Conservation (phyloP, 2,797 vertebrate species). For the Ctenosaura bakeri region DNA sequence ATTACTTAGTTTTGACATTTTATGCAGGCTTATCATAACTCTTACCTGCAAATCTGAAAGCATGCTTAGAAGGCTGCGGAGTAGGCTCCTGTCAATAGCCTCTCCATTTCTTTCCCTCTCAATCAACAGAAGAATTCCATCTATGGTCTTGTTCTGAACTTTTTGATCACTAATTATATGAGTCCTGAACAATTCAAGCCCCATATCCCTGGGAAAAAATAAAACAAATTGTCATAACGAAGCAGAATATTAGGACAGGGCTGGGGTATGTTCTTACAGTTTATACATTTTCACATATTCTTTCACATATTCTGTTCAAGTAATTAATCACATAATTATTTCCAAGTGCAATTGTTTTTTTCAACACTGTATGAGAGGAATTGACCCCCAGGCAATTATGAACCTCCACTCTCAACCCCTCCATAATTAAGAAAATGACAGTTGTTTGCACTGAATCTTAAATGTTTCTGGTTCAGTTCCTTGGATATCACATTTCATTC, state of each 20-base stretch:
- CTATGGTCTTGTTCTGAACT: conserved; percentile 98
- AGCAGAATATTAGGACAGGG: background rate
- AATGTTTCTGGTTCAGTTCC: background rate
- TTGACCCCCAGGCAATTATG: background rate
- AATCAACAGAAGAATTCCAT: conserved; percentile 96
- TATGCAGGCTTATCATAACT: background rate
- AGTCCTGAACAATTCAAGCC: conserved; percentile 97
- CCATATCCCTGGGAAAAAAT: conserved; percentile 93
- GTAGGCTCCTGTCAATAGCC: conserved; percentile 94
- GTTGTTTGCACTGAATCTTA: background rate
- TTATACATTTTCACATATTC: background rate
- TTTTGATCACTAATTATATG: conserved; percentile 99
- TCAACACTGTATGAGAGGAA: background rate
- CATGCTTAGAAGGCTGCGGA: conserved; percentile 98
- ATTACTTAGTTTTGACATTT: background rate
- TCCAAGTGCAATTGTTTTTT: too few relatives aligned
- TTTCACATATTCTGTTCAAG: background rate
- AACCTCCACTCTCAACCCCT: background rate
- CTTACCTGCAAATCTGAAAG: conserved; percentile 94
- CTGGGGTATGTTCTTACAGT: too few relatives aligned
- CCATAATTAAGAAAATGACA: background rate
- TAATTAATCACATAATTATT: too few relatives aligned
- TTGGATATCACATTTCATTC: background rate
- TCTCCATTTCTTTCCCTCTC: conserved; percentile 96
- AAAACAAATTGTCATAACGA: background rate